Evolutionary conservation across 2,797 vertebrate species (phyloP), one percentile per base, ranked within the genome.

Genomic region (Manis crassicaudata): DNA sequence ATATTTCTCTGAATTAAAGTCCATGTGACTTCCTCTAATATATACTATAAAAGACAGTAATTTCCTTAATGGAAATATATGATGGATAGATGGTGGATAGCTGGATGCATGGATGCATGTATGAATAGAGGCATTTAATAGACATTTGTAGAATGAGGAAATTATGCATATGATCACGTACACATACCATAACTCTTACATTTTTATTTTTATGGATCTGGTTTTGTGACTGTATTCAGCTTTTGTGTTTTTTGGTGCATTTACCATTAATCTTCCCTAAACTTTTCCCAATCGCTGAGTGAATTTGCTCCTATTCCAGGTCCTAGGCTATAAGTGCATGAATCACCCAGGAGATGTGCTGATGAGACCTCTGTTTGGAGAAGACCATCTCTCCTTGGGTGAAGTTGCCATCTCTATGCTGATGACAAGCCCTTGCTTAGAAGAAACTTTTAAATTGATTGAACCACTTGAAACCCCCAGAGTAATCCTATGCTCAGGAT

Each of bases 261-360:
- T 98, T 97, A 88, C 96, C 95, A 90, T 97, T 97, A 93, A 60
- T 65, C 72, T 97, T 97, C 92, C 90, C 96, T 98, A 97, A 99
- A 98, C 97, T 98, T 97, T 88, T 96, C 89, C 87, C 98, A 98
- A 98, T 98, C 98, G 97, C 88, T 97, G 79, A 97, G 87, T 92
- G 97, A 97, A 96, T 88, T 83, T 86, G 73, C 11, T 95, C 54
- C 82, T 95, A 84, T 98, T 96, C 98, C 97, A 97, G 88, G 96
- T 98, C 72, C 88, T 96, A 89, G 95, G 73, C 93, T 98, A 32
- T 84, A 85, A 98, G 62, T 87, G 87, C 95, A 86, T 96, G 95
- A 80, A 95, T 96, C 88, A 82, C 80, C 91, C 96, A 90, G 67
- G 94, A 95, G 96, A 97, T 98, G n/a, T 96, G 81, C 97, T 98